phyloP scores from a whole-genome alignment of 2,113 vertebrate genomes.

The Bettongia penicillata region DNA sequence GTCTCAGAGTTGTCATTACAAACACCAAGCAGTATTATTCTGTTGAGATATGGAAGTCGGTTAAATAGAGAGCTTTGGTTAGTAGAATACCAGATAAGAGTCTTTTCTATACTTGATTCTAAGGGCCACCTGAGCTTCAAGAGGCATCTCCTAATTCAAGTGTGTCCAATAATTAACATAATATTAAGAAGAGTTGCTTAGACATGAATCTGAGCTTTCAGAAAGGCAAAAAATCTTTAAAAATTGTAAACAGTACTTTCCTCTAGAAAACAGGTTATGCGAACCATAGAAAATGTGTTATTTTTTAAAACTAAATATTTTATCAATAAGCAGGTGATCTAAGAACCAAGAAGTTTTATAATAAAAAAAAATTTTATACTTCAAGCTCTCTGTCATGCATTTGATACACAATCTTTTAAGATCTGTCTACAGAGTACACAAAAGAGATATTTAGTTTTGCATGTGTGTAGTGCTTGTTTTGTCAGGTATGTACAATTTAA shows the following conservation, averaged over 20 bases:
- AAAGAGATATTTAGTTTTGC: not conserved
- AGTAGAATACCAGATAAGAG: not conserved
- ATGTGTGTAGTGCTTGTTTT: not conserved
- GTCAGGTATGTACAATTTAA: not conserved
- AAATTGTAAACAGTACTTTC: not conserved
- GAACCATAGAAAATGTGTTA: not conserved
- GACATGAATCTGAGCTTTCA: not conserved
- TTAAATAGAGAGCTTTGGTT: not conserved
- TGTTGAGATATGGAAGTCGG: not conserved
- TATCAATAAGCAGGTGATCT: not conserved
- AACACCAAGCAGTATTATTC: not conserved
- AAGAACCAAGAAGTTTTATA: not conserved
- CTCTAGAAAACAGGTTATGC: not conserved
- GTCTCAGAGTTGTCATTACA: not conserved
- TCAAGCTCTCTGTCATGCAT: not conserved
- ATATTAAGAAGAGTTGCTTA: not conserved
- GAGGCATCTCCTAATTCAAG: not conserved
- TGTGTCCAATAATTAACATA: not conserved
- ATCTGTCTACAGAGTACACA: not conserved
- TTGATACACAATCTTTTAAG: not conserved
- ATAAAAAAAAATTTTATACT: not conserved
- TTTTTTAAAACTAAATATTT: not conserved
- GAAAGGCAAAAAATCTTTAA: not conserved
- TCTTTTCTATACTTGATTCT: not conserved
- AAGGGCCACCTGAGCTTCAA: not conserved